Conservation (phyloP, 2,888 invertebrate genomes). For the Biston betularia region DNA sequence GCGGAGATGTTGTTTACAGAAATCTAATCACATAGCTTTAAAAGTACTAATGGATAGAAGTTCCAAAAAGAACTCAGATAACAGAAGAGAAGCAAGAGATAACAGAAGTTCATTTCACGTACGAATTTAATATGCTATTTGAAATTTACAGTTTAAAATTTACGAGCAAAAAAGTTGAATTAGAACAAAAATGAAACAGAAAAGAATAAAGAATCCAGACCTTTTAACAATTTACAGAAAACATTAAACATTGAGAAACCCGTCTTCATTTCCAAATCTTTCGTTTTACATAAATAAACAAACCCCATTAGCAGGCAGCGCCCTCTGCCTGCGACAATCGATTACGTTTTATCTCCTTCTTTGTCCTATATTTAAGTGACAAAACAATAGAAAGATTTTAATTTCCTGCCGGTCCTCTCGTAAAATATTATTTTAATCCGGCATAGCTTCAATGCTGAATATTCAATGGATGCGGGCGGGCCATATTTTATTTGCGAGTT, state of each 20-base stretch:
- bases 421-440: slow-evolving; percentile 79
- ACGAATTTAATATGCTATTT: not conserved
- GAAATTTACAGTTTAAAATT: not conserved
- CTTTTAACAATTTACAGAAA: slow-evolving; percentile 25
- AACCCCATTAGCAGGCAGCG: slow-evolving; percentile 36
- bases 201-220: slow-evolving; percentile 5
- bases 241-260: slow-evolving; percentile 18
- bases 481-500: slow-evolving; percentile 72
- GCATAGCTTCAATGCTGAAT: slow-evolving; percentile 66
- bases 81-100: too few species aligned
- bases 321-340: slow-evolving; percentile 37
- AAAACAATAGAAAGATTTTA: slow-evolving; percentile 76
- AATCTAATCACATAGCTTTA: too few species aligned
- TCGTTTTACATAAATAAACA: slow-evolving; percentile 39
- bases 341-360: slow-evolving; percentile 50
- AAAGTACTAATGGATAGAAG: not conserved
- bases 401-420: slow-evolving; percentile 72
- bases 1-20: too few species aligned
- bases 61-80: not conserved
- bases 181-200: slow-evolving; percentile 8
- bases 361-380: slow-evolving; percentile 60
- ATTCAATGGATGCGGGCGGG: slow-evolving; percentile 67
- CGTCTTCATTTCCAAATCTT: slow-evolving; percentile 27
- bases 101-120: not conserved
- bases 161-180: not conserved